These are phyloP conservation scores for Megaceryle alcyon DNA, from an alignment of 2,797 vertebrate genomes.

Conservation along the genomic window DNA sequence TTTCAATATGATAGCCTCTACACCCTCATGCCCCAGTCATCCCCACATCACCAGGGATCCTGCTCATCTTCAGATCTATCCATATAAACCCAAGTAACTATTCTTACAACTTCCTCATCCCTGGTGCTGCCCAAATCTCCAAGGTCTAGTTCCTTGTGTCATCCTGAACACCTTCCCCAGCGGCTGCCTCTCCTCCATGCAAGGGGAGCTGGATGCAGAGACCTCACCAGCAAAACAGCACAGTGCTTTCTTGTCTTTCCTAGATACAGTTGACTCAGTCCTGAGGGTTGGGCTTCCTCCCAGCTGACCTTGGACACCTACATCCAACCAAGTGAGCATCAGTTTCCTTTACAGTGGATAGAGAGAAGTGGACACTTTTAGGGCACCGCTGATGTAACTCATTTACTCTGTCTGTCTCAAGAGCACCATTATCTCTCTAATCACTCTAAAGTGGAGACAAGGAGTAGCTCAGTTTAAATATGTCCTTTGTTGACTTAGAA, in stretches of 20 bases:
- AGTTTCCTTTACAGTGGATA: not conserved
- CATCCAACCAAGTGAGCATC: not conserved
- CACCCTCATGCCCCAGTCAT: not conserved
- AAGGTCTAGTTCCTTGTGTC: not conserved
- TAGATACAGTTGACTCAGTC: rapidly evolving
- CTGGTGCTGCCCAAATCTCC: not conserved
- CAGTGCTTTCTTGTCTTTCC: not conserved
- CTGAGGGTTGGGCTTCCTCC: not conserved
- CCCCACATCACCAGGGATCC: not conserved
- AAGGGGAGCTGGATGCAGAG: not conserved
- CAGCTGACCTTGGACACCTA: not conserved
- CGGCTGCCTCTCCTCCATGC: not conserved
- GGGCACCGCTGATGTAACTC: not conserved
- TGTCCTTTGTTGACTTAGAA: not conserved
- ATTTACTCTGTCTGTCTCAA: not conserved
- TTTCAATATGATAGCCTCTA: not conserved
- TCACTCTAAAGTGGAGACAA: not conserved
- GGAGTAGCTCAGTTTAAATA: not conserved
- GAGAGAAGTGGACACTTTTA: not conserved
- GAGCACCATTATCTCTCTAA: not conserved
- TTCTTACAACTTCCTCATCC: not conserved
- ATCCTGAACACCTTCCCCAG: not conserved
- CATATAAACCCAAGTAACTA: not conserved
- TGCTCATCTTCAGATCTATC: not conserved
- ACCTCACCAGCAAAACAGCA: not conserved